These are phyloP conservation scores for Argynnis bischoffii DNA, from an alignment of 2,888 invertebrate species.

Conservation along the genomic window DNA sequence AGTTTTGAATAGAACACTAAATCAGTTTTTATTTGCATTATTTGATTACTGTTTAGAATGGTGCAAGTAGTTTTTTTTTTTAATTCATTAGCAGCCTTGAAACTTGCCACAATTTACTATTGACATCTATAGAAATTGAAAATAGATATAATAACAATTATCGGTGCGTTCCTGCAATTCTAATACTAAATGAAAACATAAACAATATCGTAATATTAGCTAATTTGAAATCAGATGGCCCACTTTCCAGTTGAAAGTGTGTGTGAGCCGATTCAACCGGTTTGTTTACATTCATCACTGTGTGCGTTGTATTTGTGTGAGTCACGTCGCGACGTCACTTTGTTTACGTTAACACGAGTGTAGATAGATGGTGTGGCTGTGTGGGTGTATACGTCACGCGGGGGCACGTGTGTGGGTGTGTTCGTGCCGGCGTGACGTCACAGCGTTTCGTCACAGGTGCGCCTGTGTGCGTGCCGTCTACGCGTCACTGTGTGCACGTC, in stretches of 20 bases:
- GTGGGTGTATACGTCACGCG: slow-evolving; percentile 61
- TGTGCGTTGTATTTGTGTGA: slow-evolving; percentile 66
- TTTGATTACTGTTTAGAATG: background rate
- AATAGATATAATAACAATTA: slow-evolving; percentile 6
- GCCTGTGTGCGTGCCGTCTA: slow-evolving; percentile 50
- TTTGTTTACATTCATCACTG: slow-evolving; percentile 78
- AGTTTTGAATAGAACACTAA: background rate
- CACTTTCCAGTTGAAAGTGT: slow-evolving; percentile 58
- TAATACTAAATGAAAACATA: slow-evolving; percentile 37
- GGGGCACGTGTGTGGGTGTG: slow-evolving; percentile 74
- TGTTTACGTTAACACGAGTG: slow-evolving; percentile 67
- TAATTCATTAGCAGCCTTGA: background rate
- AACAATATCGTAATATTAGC: slow-evolving; percentile 42
- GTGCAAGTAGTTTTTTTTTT: background rate
- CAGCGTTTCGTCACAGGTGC: slow-evolving; percentile 50
- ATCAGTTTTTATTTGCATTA: background rate
- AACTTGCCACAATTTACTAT: slow-evolving; percentile 6
- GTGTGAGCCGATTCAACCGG: slow-evolving; percentile 59
- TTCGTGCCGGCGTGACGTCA: slow-evolving; percentile 77
- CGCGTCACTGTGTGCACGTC: slow-evolving; percentile 50
- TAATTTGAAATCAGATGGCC: slow-evolving; percentile 66
- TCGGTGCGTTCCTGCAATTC: slow-evolving; percentile 17
- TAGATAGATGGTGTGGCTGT: slow-evolving; percentile 50
- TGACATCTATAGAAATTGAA: slow-evolving; percentile 9
- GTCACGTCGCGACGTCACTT: slow-evolving; percentile 74